Base-by-base conservation (phyloP, 1,140 invertebrate genomes). In the Pseudomyrmex sp. region DNA sequence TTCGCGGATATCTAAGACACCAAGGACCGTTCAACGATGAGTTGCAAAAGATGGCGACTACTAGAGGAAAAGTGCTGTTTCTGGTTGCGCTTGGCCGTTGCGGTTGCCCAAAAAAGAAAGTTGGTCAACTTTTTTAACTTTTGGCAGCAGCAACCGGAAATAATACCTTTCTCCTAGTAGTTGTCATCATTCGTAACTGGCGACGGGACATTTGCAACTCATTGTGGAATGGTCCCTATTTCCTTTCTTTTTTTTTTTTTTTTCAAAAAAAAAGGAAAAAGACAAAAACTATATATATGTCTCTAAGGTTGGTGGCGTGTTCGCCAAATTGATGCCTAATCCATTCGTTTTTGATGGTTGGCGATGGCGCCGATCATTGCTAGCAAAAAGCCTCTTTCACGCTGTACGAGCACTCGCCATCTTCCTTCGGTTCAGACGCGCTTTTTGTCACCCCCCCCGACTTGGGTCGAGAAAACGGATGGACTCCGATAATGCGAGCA, bases 321-420 rank as follows among this genome's bases (percentile, higher is more conserved):
- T 15, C 48, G 52, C 18, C 18, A 50, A 56, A 69, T 73, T 61
- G n/a, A 59, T 26, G 54, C 54, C 74, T 76, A 83, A 88, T 88
- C 84, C 68, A 83, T 85, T 59, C 59, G 72, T 54, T 56, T 35
- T 48, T 59, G 61, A 74, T 84, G 10, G 7, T 2, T 54, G 58
- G 72, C 66, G 44, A 56, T 44, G 61, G 74, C 61, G 66, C 10
- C 59, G 13, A 5, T 77, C 61, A 46, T 70, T 74, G 62, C 0
- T 10, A 48, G 54, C 84, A 86, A 86, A 86, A 89, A 89, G 76
- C 66, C 87, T 74, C 76, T 86, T 89, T 86, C 87, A 86, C 72
- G 72, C 70, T 68, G 20, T 59, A 52, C 54, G 62, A 84, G 58
- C 76, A 66, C 62, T 26, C 26, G 70, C 76, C 84, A 89, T 89